Evolutionary conservation across 2,888 invertebrate species (phyloP).

Genomic region (Sthenelais limicola): DNA sequence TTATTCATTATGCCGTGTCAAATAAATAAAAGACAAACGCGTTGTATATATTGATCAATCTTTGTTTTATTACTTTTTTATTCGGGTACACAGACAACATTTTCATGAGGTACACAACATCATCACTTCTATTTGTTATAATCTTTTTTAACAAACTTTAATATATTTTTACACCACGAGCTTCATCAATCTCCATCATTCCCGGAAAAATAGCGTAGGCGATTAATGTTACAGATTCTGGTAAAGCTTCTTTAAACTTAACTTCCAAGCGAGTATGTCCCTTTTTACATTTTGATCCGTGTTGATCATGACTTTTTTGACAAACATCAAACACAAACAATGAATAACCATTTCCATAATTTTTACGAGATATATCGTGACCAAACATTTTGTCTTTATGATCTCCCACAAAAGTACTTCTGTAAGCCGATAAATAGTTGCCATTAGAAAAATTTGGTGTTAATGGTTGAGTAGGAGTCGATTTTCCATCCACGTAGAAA

Average conservation of each 20-base stretch:
- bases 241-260: not conserved
- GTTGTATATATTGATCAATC: not conserved
- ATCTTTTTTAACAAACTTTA: not conserved
- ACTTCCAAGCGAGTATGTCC: constrained; percentile 16
- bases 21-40: too few species aligned
- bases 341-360: constrained; percentile 11
- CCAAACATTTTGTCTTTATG: not conserved
- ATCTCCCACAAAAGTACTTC: not conserved
- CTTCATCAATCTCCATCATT: constrained; percentile 8
- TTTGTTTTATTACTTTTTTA: not conserved
- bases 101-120: not conserved
- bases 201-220: constrained; percentile 21
- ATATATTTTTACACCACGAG: constrained; percentile 5
- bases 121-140: not conserved
- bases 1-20: too few species aligned
- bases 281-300: not conserved
- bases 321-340: constrained; percentile 23
- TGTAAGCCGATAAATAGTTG: not conserved
- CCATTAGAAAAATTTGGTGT: constrained; percentile 5
- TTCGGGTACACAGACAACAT: not conserved
- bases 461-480: constrained; percentile 6
- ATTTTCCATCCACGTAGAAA: constrained; percentile 20
- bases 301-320: not conserved
- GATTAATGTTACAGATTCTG: not conserved
- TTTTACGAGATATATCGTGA: not conserved